Base-by-base conservation (phyloP, 2,113 vertebrate species). In the Eidolon helvum region DNA sequence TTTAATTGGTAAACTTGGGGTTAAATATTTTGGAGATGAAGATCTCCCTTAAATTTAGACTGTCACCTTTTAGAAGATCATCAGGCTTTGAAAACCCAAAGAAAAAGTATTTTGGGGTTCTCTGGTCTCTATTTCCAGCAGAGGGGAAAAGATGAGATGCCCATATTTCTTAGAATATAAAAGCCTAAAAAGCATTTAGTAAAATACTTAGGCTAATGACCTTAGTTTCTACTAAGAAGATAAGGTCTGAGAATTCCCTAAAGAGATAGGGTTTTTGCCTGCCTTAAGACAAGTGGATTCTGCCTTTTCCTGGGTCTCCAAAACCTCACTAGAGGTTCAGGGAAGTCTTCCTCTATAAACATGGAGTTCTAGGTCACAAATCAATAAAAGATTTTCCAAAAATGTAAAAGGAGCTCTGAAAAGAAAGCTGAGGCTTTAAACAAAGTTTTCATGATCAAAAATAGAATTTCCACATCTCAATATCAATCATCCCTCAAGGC, bases 361-460 rank as follows among this genome's bases (percentile, higher is more conserved):
- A 83, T 21, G 19, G 12, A 68, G 45, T 90, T 92, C 26, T 71
- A 72, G 7, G 24, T 74, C 68, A 92, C 3, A 90, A 48, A 77
- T 66, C n/a, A 79, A 65, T 82, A 88, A 87, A 40, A 6, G 15
- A 83, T 91, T 66, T 80, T 87, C 5, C n/a, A 77, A 82, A 90
- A 79, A 87, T 16, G 55, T 83, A 80, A 43, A 38, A 95, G 10
- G 21, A 53, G 38, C 35, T 89, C 55, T 82, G 55, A 94, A 90
- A 91, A 91, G 33, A 78, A 71, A 88, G 38, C 7, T 75, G 3
- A 74, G 48, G 65, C 26, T 94, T 84, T 86, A 94, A 50, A 88
- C 15, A 57, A 94, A 65, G 8, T 24, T 74, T 96, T 84, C 79
- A 57, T n/a, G 19, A 26, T 38, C 66, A 95, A 94, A 95, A 80